Evolutionary conservation across 2,888 invertebrate species (phyloP).

Genomic region (Tridacna crocea): DNA sequence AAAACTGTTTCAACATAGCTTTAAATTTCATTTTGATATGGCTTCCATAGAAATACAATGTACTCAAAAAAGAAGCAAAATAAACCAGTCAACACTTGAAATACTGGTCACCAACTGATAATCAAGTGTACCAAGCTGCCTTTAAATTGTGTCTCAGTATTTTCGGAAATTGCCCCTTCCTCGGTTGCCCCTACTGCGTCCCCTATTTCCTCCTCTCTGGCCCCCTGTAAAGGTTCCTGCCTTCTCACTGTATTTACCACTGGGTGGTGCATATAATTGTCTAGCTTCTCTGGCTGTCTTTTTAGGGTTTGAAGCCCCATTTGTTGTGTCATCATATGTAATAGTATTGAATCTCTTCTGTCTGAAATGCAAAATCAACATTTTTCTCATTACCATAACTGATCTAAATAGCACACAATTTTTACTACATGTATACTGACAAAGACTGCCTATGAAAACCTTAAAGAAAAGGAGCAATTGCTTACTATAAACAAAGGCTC

Average conservation of each 20-base stretch:
- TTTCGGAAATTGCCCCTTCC: conserved; percentile 34
- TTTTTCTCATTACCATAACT: too few species aligned
- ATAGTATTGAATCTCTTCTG: conserved; percentile 81
- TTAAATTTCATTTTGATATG: not conserved
- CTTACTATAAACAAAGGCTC: too few species aligned
- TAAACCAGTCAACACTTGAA: too few species aligned
- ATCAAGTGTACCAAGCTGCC: too few species aligned
- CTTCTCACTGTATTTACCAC: conserved; percentile 83
- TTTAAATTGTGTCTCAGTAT: conserved; percentile 7
- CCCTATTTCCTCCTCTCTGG: conserved; percentile 28
- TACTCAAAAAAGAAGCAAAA: too few species aligned
- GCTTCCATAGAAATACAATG: not conserved
- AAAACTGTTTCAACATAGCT: too few species aligned
- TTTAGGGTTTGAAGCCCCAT: conserved; percentile 71
- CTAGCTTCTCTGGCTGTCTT: conserved; percentile 71
- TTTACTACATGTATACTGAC: too few species aligned
- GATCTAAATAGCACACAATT: too few species aligned
- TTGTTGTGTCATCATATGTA: conserved; percentile 71
- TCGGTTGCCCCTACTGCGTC: conserved; percentile 40
- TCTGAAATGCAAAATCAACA: conserved; percentile 56
- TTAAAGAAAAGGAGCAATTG: too few species aligned
- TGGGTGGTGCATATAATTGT: conserved; percentile 82
- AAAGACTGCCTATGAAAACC: too few species aligned
- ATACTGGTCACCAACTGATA: too few species aligned
- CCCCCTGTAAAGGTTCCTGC: conserved; percentile 73